Percentiles rank a stretch among this genome's conserved stretches.
These are phyloP conservation scores for Panorpa germanica DNA, from an alignment of 2,888 invertebrate genomes.

Conservation along the genomic window DNA sequence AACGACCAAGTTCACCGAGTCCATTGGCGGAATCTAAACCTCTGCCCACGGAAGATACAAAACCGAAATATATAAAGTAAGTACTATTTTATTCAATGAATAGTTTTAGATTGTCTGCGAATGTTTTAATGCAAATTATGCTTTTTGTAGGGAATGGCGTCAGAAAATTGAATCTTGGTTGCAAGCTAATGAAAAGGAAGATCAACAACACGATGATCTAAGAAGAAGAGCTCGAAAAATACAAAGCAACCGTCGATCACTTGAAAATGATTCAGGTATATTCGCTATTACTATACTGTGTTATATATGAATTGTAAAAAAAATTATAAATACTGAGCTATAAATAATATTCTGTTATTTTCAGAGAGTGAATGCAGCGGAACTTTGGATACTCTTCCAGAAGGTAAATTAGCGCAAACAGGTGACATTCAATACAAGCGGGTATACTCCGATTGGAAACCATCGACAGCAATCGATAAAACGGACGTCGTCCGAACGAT, in stretches of 20 bases:
- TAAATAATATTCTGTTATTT: slow-evolving; percentile 14
- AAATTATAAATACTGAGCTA: slow-evolving; percentile 3
- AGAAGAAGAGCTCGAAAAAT: slow-evolving; percentile 42
- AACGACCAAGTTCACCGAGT: slow-evolving; percentile 49
- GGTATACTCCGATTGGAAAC: slow-evolving; percentile 63
- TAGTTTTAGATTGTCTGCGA: slow-evolving; percentile 2
- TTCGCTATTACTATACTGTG: slow-evolving; percentile 5
- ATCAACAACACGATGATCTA: slow-evolving; percentile 49
- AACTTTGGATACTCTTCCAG: slow-evolving; percentile 53
- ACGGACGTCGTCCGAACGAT: slow-evolving; percentile 68
- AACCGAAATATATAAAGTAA: slow-evolving; percentile 34
- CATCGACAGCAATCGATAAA: slow-evolving; percentile 56
- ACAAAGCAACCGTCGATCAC: slow-evolving; percentile 53
- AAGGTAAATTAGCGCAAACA: slow-evolving; percentile 48
- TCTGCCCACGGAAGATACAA: slow-evolving; percentile 27
- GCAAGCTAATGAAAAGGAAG: slow-evolving; percentile 68
- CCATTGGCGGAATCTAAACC: slow-evolving; percentile 36
- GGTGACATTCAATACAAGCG: slow-evolving; percentile 48
- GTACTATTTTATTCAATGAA: slow-evolving; percentile 1
- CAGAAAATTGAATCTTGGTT: slow-evolving; percentile 87
- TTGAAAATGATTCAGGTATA: slow-evolving; percentile 70
- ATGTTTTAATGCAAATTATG: slow-evolving; percentile 2
- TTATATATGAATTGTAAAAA: background rate
- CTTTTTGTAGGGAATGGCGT: slow-evolving; percentile 53
- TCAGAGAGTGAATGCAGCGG: slow-evolving; percentile 62